Conservation (phyloP, 2,797 vertebrate species). For the Podarcis siculus region DNA sequence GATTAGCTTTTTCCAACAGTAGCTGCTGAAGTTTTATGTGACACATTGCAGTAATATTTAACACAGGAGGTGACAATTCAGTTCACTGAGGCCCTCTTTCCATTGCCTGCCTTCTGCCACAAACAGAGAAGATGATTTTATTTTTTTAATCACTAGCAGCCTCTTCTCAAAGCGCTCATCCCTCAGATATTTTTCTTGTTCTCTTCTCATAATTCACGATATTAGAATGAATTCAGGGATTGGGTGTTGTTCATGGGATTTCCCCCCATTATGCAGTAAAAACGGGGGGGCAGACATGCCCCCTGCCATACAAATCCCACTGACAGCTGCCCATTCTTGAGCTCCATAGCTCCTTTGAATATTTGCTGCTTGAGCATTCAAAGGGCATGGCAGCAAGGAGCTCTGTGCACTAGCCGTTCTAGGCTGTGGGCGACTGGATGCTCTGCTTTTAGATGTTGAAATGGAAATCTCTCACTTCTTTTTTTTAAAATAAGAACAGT, state of each 20-base stretch:
- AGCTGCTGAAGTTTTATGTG: background rate
- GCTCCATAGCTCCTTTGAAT: too few relatives aligned
- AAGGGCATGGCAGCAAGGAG: too few relatives aligned
- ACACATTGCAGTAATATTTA: background rate
- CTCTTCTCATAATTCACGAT: too few relatives aligned
- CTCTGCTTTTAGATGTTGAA: too few relatives aligned
- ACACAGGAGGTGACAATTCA: background rate
- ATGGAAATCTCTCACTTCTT: too few relatives aligned
- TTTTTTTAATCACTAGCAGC: background rate
- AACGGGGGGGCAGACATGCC: too few relatives aligned
- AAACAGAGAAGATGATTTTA: background rate
- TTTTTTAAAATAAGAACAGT: too few relatives aligned
- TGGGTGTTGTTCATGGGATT: background rate
- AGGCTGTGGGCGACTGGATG: too few relatives aligned
- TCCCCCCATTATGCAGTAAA: fast-evolving
- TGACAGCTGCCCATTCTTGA: too few relatives aligned
- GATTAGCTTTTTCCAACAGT: background rate
- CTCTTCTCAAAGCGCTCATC: background rate
- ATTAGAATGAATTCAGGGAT: background rate
- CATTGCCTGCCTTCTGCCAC: background rate
- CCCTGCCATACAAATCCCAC: too few relatives aligned
- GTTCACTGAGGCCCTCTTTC: background rate
- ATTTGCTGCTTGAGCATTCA: too few relatives aligned
- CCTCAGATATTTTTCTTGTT: background rate
- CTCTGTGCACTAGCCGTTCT: too few relatives aligned